These are phyloP conservation scores for Montipora efflorescens DNA, from an alignment of 64 coral and sea anemone species.

Conservation along the genomic window DNA sequence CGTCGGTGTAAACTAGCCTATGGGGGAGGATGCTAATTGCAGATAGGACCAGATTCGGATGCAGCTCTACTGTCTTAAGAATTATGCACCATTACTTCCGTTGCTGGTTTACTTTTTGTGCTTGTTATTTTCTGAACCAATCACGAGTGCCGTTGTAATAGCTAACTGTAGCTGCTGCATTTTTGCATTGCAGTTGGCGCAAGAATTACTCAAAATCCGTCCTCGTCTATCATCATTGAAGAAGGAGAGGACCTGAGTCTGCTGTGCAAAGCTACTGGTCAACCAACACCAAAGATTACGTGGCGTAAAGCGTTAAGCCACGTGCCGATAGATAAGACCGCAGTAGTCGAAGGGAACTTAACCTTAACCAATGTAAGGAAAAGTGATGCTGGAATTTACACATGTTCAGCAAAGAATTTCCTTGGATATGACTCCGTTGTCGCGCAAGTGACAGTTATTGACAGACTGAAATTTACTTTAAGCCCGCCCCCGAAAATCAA, in stretches of 20 bases:
- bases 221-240: slow-evolving; percentile 16
- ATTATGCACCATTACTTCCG: too few species aligned
- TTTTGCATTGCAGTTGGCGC: slow-evolving; percentile 2
- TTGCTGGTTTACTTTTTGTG: too few species aligned
- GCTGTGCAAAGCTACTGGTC: slow-evolving; percentile 25
- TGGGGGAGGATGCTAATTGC: too few species aligned
- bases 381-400: slow-evolving; percentile 16
- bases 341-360: not conserved
- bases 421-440: slow-evolving; percentile 17
- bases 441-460: slow-evolving; percentile 2
- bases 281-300: slow-evolving; percentile 19
- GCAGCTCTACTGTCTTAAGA: too few species aligned
- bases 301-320: slow-evolving; percentile 24
- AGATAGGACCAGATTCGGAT: too few species aligned
- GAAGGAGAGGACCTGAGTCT: slow-evolving; percentile 37
- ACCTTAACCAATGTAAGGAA: not conserved
- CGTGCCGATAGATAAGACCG: not conserved
- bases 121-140: too few species aligned
- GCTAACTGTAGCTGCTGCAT: too few species aligned
- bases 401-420: slow-evolving; percentile 24
- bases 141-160: too few species aligned
- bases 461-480: slow-evolving; percentile 20
- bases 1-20: too few species aligned
- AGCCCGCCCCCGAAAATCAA: not conserved
- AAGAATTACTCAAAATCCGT: not conserved